Evolutionary conservation across 2,113 vertebrate genomes (phyloP), one percentile per base, ranked within the genome.

Genomic region (Emydocephalus ijimae): DNA sequence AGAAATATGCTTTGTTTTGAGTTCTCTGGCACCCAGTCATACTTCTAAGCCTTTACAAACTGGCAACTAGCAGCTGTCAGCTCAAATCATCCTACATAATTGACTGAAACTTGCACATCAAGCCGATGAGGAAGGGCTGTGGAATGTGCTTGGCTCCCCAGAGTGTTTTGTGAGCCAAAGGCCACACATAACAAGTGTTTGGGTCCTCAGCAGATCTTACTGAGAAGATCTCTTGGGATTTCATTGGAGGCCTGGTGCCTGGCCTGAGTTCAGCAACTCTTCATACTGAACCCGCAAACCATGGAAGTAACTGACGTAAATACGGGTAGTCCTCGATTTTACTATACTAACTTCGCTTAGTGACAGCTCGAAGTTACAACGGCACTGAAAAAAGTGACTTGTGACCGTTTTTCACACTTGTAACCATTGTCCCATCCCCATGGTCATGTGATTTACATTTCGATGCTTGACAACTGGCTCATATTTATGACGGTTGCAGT

Each of bases 1-100:
- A 61, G 50, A 85, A 88, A 57, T 43, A 87, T 26, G 86, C 90
- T 93, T 93, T 91, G 92, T 91, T 89, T 93, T 81, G 92, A 87
- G 90, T 52, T 45, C 86, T 74, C 34, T 85, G 90, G 92, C 90
- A 89, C 81, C 81, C 89, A 89, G 64, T 90, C 55, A 14, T 89
- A 93, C 92, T 93, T 93, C 92, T 90, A 89, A 93, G 92, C 92
- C 52, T 90, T 90, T 90, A 89, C 89, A 93, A 81, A 90, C 89
- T 23, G 92, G 92, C 81, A 93, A 87, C 89, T 90, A 90, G 74
- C 81, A 85, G 81, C 92, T 90, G 92, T 90, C 92, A 20, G 89
- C 89, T 90, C 89, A 90, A 48, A 90, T 92, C 88, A 90, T 64
- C 34, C 55, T 29, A 86, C 89, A 90, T 90, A 90, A 90, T 93